Conservation (phyloP, 2,797 vertebrate genomes). For the Kryptopterus vitreolus region DNA sequence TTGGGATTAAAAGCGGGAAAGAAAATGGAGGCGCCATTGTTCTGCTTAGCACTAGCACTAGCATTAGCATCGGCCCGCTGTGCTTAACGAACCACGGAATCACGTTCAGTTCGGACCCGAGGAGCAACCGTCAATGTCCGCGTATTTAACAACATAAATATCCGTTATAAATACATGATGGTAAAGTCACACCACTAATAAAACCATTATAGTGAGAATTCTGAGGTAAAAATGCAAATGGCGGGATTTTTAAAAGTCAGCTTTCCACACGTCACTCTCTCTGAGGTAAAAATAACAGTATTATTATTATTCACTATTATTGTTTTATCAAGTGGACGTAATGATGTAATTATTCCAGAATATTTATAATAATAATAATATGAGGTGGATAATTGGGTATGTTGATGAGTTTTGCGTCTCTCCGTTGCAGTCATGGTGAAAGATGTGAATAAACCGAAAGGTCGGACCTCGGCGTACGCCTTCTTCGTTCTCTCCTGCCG, state of each 20-base stretch:
- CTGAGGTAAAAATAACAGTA: no score
- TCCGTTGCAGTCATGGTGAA: slow-evolving; percentile 31
- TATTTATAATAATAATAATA: no score
- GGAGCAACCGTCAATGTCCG: neutral
- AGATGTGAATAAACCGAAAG: slow-evolving; percentile 30
- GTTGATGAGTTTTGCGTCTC: no score
- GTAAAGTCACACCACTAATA: no score
- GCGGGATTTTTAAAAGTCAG: neutral
- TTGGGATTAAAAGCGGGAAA: slow-evolving; percentile 71
- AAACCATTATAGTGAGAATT: neutral
- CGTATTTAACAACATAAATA: neutral
- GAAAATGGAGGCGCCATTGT: slow-evolving; percentile 76
- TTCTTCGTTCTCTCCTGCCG: slow-evolving; percentile 28
- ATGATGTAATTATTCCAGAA: no score
- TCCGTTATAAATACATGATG: neutral
- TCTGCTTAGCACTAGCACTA: slow-evolving; percentile 57
- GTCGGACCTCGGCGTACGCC: slow-evolving; percentile 28
- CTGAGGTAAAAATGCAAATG: neutral
- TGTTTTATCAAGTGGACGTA: neutral
- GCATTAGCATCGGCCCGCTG: neutral
- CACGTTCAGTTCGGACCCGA: neutral
- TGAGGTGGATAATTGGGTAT: no score
- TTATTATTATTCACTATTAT: no score
- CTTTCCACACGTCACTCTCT: no score
- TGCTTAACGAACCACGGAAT: no score